Base-by-base conservation (phyloP, 35 echinoderm and acorn worm genomes). In the Apostichopus californicus region DNA sequence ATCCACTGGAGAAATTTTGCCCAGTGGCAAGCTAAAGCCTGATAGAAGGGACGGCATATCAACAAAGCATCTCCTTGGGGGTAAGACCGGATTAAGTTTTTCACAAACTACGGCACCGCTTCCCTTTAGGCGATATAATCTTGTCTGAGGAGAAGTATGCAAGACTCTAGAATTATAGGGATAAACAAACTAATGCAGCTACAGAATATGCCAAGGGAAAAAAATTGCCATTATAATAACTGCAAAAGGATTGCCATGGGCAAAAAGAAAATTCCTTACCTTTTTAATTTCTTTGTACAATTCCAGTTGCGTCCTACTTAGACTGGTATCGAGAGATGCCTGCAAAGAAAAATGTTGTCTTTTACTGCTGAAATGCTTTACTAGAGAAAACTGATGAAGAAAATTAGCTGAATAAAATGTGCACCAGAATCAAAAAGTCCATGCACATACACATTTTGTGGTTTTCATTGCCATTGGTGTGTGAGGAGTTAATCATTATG, bases 221-320 rank as follows among this genome's bases (percentile, higher is more conserved):
- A 17, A 22, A 75, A 75, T 20, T 7, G 64, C 11, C 5, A 68
- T 18, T 4, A 18, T 68, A 75, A 75, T 24, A 22, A 75, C 7
- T 18, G 20, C 5, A 75, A 20, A 75, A 68, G 11, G 14, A 75
- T 75, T 75, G 71, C 17, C 17, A 75, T 20, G 5, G n/a, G 17
- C 71, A 75, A n/a, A 75, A 20, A 20, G 10, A 5, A 61, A 20
- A 75, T 18, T 18, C 71, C 57, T 79, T 92, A 97, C 96, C 96
- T 97, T 97, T 70, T 97, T 97, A 26, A 97, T 97, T 93, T 97
- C 96, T 87, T 97, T 97, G 83, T 97, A 97, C 26, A 97, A 80
- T 83, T 97, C 96, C 79, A 97, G 58, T 81, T 95, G 96, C 13
- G 94, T 81, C 58, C 96, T 87, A 23, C 96, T 94, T 20, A 97